A percentile compares a stretch with the other conserved stretches of the same genome.
These are phyloP conservation scores for Dunckerocampus dactyliophorus DNA, from an alignment of 2,113 vertebrate species.

Conservation along the genomic window DNA sequence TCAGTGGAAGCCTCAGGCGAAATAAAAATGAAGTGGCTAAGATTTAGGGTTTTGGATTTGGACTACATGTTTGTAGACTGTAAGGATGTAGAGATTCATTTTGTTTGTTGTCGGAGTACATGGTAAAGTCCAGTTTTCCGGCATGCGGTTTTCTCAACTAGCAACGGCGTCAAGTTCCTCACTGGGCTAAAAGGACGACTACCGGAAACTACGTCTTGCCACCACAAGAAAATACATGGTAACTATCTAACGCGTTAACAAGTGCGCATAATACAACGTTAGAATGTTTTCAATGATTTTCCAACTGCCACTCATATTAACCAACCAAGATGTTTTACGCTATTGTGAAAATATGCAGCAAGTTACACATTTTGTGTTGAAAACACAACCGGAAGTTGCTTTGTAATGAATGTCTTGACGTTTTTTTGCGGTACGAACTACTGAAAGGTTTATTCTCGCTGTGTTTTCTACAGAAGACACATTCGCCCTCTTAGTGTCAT, in stretches of 20 bases:
- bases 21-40: fast-evolving
- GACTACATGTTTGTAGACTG: fast-evolving
- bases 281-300: no score
- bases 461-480: constrained; percentile 38
- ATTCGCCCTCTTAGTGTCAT: constrained; percentile 6
- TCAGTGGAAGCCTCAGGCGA: fast-evolving
- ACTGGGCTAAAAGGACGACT: fast-evolving
- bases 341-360: no score
- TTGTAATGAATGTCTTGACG: neutral
- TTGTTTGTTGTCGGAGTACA: neutral
- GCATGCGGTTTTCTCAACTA: constrained; percentile 39
- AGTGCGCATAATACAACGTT: no score
- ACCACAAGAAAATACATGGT: constrained; percentile 35
- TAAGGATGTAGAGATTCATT: fast-evolving
- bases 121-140: constrained; percentile 59
- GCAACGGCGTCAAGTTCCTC: constrained; percentile 6
- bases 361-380: constrained; percentile 26
- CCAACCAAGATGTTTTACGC: no score
- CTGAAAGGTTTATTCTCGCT: constrained; percentile 34
- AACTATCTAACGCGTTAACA: neutral
- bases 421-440: neutral
- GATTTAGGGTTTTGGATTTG: neutral
- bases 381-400: neutral
- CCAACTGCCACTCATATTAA: no score
- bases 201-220: neutral